Evolutionary conservation across 2,797 vertebrate species (phyloP), one percentile per base, ranked within the genome.

Genomic region (Chaenodraco wilsoni): DNA sequence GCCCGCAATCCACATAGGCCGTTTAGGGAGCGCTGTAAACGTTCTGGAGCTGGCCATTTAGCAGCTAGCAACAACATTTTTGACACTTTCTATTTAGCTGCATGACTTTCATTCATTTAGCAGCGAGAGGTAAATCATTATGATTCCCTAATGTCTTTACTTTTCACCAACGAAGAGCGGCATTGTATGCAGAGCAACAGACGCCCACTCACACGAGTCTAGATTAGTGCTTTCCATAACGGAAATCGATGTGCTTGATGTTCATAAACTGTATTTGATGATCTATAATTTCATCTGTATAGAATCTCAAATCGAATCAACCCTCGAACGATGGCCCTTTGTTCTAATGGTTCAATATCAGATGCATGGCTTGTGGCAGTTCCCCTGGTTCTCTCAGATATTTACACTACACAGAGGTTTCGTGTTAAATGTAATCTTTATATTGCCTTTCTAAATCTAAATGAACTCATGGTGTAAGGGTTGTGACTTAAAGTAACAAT

Each of bases 231-330:
- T 67, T 79, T 79, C 74, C 72, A 76, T 64, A 76, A 81, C 13
- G 43, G 46, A 83, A 81, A 86, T 84, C 78, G 15, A 88, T 87
- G 72, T 4, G 14, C 69, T 81, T 71, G 45, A 84, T 79, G 60
- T 65, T 56, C 76, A 78, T 86, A 73, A 87, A 84, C 64, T 69
- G n/a, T 71, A 79, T 84, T 85, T 69, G 65, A 89, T 79, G 77
- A 79, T 72, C 52, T 66, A 66, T 86, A 79, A 90, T 87, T 87
- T 85, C 16, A 77, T 84, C 69, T 81, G 64, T 23, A 69, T 58
- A 31, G 71, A 37, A 82, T 2, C 74, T 84, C 69, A 76, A 67
- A 84, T 76, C 67, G 72, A 83, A 86, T 86, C 79, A 85, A 73
- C 79, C 79, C 65, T 73, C 69, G 68, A 61, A 69, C 45, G 15